These are phyloP conservation scores for Narcine bancroftii DNA, from an alignment of 2,113 vertebrate genomes.

Conservation along the genomic window DNA sequence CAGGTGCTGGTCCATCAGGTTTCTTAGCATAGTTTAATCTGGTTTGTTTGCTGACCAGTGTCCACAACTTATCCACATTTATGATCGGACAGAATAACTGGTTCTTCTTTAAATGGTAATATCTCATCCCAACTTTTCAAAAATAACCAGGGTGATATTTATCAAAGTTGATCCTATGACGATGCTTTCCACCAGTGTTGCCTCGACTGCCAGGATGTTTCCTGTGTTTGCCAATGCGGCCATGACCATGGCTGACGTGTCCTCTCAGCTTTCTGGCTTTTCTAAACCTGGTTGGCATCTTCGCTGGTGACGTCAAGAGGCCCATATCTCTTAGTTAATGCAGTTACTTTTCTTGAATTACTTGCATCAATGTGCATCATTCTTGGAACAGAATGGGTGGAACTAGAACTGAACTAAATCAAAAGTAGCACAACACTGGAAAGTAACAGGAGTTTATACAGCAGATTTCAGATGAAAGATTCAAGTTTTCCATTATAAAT, in stretches of 20 bases:
- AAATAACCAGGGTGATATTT: constrained; percentile 88
- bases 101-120: constrained; percentile 79
- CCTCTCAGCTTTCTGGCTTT: no score
- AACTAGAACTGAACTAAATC: not conserved
- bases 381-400: not conserved
- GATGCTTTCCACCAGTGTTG: constrained; percentile 86
- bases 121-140: constrained; percentile 79
- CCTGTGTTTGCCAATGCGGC: no score
- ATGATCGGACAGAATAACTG: constrained; percentile 72
- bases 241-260: no score
- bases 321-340: not conserved
- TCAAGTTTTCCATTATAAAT: not conserved
- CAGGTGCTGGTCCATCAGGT: constrained; percentile 65
- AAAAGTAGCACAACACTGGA: not conserved
- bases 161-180: constrained; percentile 89
- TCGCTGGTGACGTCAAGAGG: no score
- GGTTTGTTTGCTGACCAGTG: constrained; percentile 78
- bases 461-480: not conserved
- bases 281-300: constrained; percentile 69
- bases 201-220: constrained; percentile 87
- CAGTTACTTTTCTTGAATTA: not conserved
- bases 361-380: not conserved
- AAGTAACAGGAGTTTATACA: not conserved
- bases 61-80: constrained; percentile 78
- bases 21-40: constrained; percentile 67